Base-by-base conservation (phyloP, 2,888 invertebrate genomes). In the Leucania comma region DNA sequence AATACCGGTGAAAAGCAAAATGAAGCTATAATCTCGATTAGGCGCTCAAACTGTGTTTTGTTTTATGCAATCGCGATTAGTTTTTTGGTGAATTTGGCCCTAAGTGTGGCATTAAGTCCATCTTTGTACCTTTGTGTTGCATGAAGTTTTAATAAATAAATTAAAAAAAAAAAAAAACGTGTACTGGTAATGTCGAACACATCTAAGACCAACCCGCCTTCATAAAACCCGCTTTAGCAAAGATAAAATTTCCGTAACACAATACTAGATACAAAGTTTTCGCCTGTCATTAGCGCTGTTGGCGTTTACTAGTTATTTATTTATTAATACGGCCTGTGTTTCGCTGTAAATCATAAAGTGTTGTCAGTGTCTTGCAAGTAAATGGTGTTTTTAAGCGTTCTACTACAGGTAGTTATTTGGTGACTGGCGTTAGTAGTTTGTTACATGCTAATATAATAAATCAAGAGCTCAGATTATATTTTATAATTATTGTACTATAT, bases 231-330 rank as follows among this genome's bases (percentile, higher is more conserved):
- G 68, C 66, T 72, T 42, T 60, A 82, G 82, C 80, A 82, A 72
- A 83, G 84, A 85, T 84, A 86, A 85, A 75, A 82, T 85, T 80
- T 78, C 84, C 69, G 84, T 85, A 85, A 86, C 75, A 84, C 82
- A 84, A 85, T 82, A 84, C 78, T 59, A 75, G 70, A 74, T 75
- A 77, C 78, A 77, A 82, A 82, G 80, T 84, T 80, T 78, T 82
- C 70, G 75, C 71, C 78, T 75, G 72, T 78, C 75, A 64, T 71
- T 83, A 80, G 67, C 67, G 65, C 68, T 81, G 68, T 80, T 84
- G 73, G 69, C 71, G 63, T 82, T 84, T 72, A 76, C 84, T 67
- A n/a, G 82, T 70, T 71, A 78, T 63, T 75, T 77, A 86, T 86
- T 81, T 86, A 85, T 85, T 56, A 61, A 63, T 59, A 69, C 77